These are phyloP conservation scores for Chrysomallon squamiferum DNA, from an alignment of 1,140 invertebrate genomes.

Conservation along the genomic window DNA sequence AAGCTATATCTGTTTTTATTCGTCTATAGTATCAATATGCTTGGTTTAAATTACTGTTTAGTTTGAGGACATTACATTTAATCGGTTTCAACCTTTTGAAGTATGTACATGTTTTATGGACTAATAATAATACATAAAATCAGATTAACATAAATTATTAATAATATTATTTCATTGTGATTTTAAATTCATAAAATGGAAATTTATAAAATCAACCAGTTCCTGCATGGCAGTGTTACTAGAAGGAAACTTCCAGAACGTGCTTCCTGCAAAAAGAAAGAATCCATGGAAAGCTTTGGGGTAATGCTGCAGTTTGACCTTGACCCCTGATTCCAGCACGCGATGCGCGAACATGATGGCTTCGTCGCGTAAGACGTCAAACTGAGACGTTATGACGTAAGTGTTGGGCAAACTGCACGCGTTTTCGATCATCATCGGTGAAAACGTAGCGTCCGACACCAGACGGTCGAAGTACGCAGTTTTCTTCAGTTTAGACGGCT, in stretches of 20 bases:
- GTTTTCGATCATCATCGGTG: slow-evolving; percentile 36
- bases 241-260: slow-evolving; percentile 35
- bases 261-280: slow-evolving; percentile 45
- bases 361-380: slow-evolving; percentile 54
- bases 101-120: too few relatives aligned
- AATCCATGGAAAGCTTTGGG: slow-evolving; percentile 48
- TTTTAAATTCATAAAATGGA: background rate
- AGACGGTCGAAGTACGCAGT: slow-evolving; percentile 21
- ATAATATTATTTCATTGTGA: too few relatives aligned
- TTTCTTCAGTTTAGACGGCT: slow-evolving; percentile 7
- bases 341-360: slow-evolving; percentile 51
- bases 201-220: slow-evolving; percentile 38
- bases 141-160: too few relatives aligned
- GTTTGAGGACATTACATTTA: too few relatives aligned
- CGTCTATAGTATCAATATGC: too few relatives aligned
- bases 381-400: slow-evolving; percentile 55
- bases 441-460: slow-evolving; percentile 32
- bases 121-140: too few relatives aligned
- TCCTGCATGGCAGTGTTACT: slow-evolving; percentile 35
- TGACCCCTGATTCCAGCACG: slow-evolving; percentile 31
- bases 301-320: slow-evolving; percentile 49
- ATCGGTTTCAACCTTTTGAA: too few relatives aligned
- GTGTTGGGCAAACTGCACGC: slow-evolving; percentile 32
- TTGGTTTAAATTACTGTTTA: too few relatives aligned
- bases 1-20: too few relatives aligned